A percentile compares a stretch with the other conserved stretches of the same genome.
Evolutionary conservation across 1,140 invertebrate genomes (phyloP).

Genomic region (Cryptotermes secundus): DNA sequence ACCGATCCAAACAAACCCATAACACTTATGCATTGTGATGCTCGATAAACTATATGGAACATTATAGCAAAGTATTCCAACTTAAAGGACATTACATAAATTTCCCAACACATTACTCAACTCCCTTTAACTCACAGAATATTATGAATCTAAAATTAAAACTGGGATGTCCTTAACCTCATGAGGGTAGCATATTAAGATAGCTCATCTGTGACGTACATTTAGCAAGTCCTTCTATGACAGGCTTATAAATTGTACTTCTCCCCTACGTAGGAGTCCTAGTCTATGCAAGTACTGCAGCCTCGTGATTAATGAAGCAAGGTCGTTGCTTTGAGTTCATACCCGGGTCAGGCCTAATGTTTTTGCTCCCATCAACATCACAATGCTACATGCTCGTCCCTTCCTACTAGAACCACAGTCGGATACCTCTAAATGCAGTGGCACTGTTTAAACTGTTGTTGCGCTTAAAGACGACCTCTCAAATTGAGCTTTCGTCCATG

Average conservation of each 20-base stretch:
- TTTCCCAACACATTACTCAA: too few species aligned
- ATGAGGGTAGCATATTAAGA: not conserved
- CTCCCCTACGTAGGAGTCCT: not conserved
- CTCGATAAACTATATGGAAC: too few species aligned
- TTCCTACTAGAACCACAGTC: not conserved
- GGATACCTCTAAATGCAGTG: not conserved
- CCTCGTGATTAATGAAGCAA: not conserved
- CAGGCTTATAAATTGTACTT: not conserved
- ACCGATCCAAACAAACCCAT: too few species aligned
- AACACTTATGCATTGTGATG: too few species aligned
- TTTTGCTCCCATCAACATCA: not conserved
- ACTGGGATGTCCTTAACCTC: not conserved
- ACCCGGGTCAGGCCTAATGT: not conserved
- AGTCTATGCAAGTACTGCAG: not conserved
- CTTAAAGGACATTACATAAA: too few species aligned
- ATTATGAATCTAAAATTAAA: not conserved
- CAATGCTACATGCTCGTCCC: not conserved
- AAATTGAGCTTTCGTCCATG: not conserved
- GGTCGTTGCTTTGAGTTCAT: not conserved
- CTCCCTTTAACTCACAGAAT: too few species aligned
- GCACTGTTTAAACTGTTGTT: not conserved
- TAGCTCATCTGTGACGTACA: not conserved
- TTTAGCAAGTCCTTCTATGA: not conserved
- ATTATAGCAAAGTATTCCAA: too few species aligned
- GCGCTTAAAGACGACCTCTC: not conserved